Evolutionary conservation across 2,888 invertebrate species (phyloP).

Genomic region (Clostera curtula): DNA sequence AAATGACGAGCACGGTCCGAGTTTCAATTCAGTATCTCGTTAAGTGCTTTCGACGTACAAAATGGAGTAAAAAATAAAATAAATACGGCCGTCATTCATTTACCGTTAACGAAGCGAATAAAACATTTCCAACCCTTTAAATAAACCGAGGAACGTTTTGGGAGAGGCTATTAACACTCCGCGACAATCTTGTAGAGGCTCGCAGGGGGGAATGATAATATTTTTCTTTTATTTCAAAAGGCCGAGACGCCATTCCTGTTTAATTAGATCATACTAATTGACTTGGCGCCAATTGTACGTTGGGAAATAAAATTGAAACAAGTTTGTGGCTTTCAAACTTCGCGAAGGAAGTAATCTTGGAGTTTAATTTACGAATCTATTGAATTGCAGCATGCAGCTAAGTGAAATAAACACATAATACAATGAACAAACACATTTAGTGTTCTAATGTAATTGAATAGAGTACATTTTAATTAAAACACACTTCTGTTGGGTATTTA

Average conservation of each 20-base stretch:
- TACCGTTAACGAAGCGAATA: constrained; percentile 61
- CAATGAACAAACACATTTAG: too few species aligned
- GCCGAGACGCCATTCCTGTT: constrained; percentile 34
- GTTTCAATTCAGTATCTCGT: constrained; percentile 13
- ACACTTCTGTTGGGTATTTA: too few species aligned
- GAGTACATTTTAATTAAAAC: too few species aligned
- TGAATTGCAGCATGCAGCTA: too few species aligned
- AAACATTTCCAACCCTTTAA: constrained; percentile 60
- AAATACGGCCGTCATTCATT: constrained; percentile 45
- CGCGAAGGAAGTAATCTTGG: too few species aligned
- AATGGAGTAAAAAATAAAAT: constrained; percentile 47
- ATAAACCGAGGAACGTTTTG: constrained; percentile 56
- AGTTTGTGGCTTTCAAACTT: constrained; percentile 22
- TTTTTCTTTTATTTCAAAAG: constrained; percentile 62
- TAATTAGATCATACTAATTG: constrained; percentile 63
- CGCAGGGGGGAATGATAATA: constrained; percentile 52
- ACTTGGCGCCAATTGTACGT: constrained; percentile 39
- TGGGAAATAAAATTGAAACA: constrained; percentile 34
- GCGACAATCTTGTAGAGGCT: constrained; percentile 56
- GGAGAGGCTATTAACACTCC: constrained; percentile 62
- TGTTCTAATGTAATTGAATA: too few species aligned
- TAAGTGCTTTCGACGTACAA: constrained; percentile 24
- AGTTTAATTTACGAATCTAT: too few species aligned
- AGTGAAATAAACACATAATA: too few species aligned
- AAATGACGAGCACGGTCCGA: constrained; percentile 7